Base-by-base conservation (phyloP, 2,888 invertebrate species). In the Formica aserva region DNA sequence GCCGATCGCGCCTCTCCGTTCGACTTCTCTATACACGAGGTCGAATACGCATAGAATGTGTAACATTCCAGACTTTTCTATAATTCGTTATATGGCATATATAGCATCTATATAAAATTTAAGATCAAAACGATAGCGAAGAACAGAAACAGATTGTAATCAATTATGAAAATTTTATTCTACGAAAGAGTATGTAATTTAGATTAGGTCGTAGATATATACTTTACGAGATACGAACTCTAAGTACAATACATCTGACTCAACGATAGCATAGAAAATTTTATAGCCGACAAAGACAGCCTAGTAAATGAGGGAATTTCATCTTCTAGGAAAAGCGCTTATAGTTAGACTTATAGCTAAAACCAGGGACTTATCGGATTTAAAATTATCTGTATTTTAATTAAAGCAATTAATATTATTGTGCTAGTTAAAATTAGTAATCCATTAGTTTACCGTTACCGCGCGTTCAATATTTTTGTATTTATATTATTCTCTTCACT, bases 301-400 rank as follows among this genome's bases (percentile, higher is more conserved):
- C 32, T 71, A 86, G 75, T 82, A 75, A 76, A 80, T 35, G 69
- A 75, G 87, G 89, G 86, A 80, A 87, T 86, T 89, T 86, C 69
- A 85, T 77, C 71, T 90, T 91, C 91, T 83, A 87, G 83, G 90
- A 91, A 91, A 91, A 88, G 57, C 85, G 83, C 55, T 76, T 84
- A 85, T 84, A 78, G 78, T 86, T 85, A 65, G 82, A 83, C 84
- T 63, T 84, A 81, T 75, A 57, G 83, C 75, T 84, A 85, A 85
- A 80, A 80, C 83, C 67, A 89, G 72, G 35, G 35, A 74, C 85
- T 87, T 85, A 84, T 88, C 89, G 89, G 86, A 90, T 87, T 86
- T 83, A 86, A 82, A 90, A 85, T 83, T 69, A 85, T 85, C 80
- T 76, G 75, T 83, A 76, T 88, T 90, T 85, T 82, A 81, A 78